These are phyloP conservation scores for Drosophila setosimentum DNA, from an alignment of 2,888 invertebrate genomes.

Conservation along the genomic window DNA sequence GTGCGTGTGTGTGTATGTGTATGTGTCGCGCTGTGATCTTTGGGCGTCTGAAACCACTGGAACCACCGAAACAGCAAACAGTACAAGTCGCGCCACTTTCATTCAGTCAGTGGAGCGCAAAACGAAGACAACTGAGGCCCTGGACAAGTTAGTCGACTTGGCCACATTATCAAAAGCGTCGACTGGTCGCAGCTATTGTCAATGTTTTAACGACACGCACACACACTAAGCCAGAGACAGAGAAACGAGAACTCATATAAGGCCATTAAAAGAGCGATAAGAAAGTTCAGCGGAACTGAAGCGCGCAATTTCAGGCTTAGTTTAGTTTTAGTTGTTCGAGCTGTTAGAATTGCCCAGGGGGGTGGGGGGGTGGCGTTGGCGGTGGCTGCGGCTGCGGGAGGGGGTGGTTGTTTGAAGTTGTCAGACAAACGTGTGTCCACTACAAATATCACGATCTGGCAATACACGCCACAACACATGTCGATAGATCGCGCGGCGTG, in stretches of 20 bases:
- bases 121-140: conserved; percentile 46
- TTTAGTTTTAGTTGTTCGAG: conserved; percentile 58
- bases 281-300: conserved; percentile 82
- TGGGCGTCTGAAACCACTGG: conserved; percentile 62
- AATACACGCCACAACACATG: conserved; percentile 70
- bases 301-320: conserved; percentile 79
- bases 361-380: neutral
- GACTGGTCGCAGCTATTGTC: conserved; percentile 72
- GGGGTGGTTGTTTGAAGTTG: neutral
- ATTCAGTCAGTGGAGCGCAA: conserved; percentile 79
- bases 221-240: neutral
- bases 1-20: too few relatives aligned
- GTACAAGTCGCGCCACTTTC: conserved; percentile 55
- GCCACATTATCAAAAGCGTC: conserved; percentile 65
- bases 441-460: conserved; percentile 78
- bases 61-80: conserved; percentile 36
- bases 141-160: conserved; percentile 54
- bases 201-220: conserved; percentile 52
- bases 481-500: conserved; percentile 72
- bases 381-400: neutral
- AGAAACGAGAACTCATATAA: conserved; percentile 69
- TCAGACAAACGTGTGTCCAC: conserved; percentile 72
- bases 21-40: conserved; percentile 59
- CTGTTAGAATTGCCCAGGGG: neutral
- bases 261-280: conserved; percentile 81